Percentiles rank a stretch among this genome's conserved stretches.
Conservation (phyloP, 2,797 vertebrate genomes). For the Eulemur coronatus region DNA sequence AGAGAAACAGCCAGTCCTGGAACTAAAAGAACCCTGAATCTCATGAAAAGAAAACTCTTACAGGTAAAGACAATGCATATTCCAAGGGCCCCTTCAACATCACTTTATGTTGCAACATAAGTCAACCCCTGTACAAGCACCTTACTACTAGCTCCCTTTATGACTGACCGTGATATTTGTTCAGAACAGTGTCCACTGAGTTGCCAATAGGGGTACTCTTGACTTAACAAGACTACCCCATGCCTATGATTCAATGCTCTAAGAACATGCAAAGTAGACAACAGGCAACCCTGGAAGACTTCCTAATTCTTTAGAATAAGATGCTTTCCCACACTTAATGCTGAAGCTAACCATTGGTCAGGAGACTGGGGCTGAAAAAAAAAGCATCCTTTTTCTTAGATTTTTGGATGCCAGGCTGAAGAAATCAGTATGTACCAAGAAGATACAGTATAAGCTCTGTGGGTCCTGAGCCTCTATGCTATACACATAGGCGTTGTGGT, state of each 20-base stretch:
- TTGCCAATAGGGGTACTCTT: background rate
- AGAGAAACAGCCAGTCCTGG: background rate
- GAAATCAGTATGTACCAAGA: background rate
- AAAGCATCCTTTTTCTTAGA: background rate
- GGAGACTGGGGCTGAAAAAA: background rate
- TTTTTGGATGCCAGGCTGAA: background rate
- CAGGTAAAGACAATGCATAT: background rate
- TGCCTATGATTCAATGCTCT: background rate
- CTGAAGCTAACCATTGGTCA: background rate
- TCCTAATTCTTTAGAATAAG: background rate
- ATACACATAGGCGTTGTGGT: background rate
- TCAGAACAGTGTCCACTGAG: background rate
- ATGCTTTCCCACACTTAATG: background rate
- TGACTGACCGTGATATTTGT: background rate
- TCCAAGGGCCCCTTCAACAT: background rate
- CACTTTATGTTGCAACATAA: background rate
- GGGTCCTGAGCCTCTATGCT: background rate
- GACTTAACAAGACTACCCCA: background rate
- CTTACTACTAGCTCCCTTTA: background rate
- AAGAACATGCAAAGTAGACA: background rate
- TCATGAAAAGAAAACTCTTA: constrained; percentile 1
- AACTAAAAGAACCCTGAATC: background rate
- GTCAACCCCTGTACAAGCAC: background rate
- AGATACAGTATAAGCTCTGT: background rate
- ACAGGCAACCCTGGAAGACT: background rate